Evolutionary conservation across 2,113 vertebrate genomes (phyloP).

Genomic region (Amia ocellicauda): DNA sequence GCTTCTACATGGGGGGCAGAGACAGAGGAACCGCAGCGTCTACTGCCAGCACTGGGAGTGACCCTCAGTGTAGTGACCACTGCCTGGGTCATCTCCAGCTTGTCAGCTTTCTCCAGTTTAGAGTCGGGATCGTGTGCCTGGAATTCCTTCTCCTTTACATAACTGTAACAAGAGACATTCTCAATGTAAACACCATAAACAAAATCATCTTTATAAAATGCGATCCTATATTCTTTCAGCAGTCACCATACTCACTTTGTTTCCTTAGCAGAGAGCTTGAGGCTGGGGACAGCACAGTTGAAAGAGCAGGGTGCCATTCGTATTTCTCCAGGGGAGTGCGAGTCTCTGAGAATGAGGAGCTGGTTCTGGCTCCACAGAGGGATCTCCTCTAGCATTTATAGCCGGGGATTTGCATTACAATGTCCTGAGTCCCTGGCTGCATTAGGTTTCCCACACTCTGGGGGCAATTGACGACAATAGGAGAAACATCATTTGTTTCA

Average conservation of each 20-base stretch:
- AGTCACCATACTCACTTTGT: constrained; percentile 53
- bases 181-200: too few species aligned
- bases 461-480: constrained; percentile 30
- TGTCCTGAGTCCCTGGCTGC: constrained; percentile 25
- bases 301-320: too few species aligned
- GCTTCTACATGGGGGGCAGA: constrained; percentile 41
- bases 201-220: too few species aligned
- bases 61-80: constrained; percentile 54
- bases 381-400: too few species aligned
- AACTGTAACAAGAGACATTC: constrained; percentile 54
- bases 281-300: too few species aligned
- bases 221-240: too few species aligned
- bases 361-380: constrained; percentile 30
- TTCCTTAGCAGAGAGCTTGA: constrained; percentile 49
- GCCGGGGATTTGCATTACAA: too few species aligned
- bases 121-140: constrained; percentile 73
- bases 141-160: constrained; percentile 81
- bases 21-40: constrained; percentile 66
- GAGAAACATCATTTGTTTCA: constrained; percentile 37
- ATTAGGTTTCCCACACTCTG: constrained; percentile 42
- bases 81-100: constrained; percentile 76
- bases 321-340: too few species aligned
- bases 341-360: too few species aligned
- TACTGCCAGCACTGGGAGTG: constrained; percentile 74
- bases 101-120: constrained; percentile 82